phyloP scores from a whole-genome alignment of 2,113 vertebrate species.

The Taurulus bubalis region DNA sequence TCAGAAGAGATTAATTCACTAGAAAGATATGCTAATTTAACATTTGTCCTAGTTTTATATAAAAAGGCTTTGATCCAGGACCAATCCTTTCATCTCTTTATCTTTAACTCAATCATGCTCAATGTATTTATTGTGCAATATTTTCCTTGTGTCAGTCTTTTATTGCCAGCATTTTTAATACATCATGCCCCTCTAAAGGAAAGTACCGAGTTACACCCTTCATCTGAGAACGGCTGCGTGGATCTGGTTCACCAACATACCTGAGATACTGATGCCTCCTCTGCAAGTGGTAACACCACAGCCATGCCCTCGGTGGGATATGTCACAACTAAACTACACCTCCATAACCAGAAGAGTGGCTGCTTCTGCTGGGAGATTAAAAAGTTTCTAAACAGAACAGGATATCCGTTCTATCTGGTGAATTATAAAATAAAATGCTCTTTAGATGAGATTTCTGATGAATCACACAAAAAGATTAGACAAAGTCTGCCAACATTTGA shows the following conservation, averaged over 20 bases:
- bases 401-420: background rate
- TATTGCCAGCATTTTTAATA: slow-evolving; percentile 33
- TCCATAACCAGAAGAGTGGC: background rate
- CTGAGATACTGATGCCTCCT: slow-evolving; percentile 66
- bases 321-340: slow-evolving; percentile 59
- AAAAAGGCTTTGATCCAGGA: background rate
- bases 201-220: slow-evolving; percentile 64
- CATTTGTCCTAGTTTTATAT: background rate
- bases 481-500: background rate
- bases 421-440: background rate
- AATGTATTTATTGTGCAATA: rapidly evolving
- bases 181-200: slow-evolving; percentile 40
- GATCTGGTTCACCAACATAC: slow-evolving; percentile 82
- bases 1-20: background rate
- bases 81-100: background rate
- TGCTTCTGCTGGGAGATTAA: background rate
- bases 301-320: slow-evolving; percentile 56
- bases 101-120: background rate
- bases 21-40: background rate
- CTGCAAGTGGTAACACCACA: slow-evolving; percentile 74
- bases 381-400: background rate
- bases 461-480: background rate
- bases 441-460: background rate
- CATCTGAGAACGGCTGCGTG: slow-evolving; percentile 23
- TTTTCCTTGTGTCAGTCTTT: slow-evolving; percentile 28